phyloP scores from a whole-genome alignment of 2,888 invertebrate genomes.

The Campoletis raptor region DNA sequence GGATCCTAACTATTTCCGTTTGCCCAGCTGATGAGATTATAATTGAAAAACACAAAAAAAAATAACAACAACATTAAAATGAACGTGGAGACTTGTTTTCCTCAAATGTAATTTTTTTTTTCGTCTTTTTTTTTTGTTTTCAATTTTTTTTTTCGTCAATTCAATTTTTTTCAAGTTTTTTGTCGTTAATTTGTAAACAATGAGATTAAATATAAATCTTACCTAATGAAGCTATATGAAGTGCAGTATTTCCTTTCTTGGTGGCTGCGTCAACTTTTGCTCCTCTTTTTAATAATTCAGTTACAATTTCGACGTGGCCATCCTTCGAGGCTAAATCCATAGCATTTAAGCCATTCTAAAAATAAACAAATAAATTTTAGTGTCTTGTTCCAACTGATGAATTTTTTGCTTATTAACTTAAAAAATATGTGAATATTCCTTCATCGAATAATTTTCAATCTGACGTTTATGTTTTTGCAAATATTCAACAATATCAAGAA shows the following conservation, averaged over 20 bases:
- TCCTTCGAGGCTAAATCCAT: constrained; percentile 99
- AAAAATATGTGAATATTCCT: not conserved
- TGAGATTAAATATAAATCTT: constrained; percentile 56
- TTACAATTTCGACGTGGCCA: constrained; percentile 97
- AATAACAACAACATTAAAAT: not conserved
- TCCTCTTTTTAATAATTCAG: constrained; percentile 95
- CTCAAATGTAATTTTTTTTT: no score
- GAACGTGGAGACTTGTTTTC: not conserved
- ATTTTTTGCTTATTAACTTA: not conserved
- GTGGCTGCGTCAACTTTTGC: constrained; percentile 98
- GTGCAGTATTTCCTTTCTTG: constrained; percentile 98
- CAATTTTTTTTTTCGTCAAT: not conserved
- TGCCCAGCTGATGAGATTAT: constrained; percentile 91
- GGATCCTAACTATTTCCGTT: constrained; percentile 95
- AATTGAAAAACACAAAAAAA: not conserved
- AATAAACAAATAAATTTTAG: constrained; percentile 67
- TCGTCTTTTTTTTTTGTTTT: no score
- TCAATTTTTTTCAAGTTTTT: not conserved
- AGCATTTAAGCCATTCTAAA: constrained; percentile 98
- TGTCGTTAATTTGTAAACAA: not conserved
- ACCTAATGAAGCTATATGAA: constrained; percentile 97
- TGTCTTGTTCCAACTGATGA: not conserved
- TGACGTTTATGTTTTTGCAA: not conserved
- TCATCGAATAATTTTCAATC: not conserved
- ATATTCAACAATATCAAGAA: not conserved